Percentiles rank a stretch among this genome's conserved stretches.
Conservation (phyloP, 1,140 invertebrate genomes). For the Branchinecta lynchi region DNA sequence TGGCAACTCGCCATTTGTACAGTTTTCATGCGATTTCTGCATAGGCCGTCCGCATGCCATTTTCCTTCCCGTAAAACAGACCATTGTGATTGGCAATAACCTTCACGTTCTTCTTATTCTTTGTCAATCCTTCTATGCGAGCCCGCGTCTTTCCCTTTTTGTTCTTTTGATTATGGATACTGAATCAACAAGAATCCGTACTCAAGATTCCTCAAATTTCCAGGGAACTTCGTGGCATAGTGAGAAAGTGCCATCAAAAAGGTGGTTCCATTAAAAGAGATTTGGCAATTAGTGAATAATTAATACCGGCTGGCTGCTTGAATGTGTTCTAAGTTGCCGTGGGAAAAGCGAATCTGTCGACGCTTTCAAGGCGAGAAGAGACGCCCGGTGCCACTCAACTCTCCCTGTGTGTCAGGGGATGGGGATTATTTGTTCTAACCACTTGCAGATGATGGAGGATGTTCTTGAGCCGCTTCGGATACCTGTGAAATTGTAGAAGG, state of each 20-base stretch:
- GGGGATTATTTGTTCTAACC: constrained; percentile 6
- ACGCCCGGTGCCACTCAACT: background rate
- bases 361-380: background rate
- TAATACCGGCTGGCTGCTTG: background rate
- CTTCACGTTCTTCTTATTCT: no score
- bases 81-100: no score
- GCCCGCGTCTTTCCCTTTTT: no score
- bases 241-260: background rate
- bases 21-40: no score
- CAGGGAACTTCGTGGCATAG: background rate
- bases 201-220: background rate
- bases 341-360: constrained; percentile 5
- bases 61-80: no score
- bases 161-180: no score
- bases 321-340: background rate
- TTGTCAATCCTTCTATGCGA: no score
- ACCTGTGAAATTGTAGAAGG: no score
- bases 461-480: no score
- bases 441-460: background rate
- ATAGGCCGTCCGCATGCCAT: no score
- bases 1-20: no score
- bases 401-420: background rate
- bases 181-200: background rate
- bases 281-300: constrained; percentile 11
- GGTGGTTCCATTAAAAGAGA: constrained; percentile 11